A percentile compares a stretch with the other conserved stretches of the same genome.
These are phyloP conservation scores for Chaunax sp. DNA, from an alignment of 2,797 vertebrate species.

Conservation along the genomic window DNA sequence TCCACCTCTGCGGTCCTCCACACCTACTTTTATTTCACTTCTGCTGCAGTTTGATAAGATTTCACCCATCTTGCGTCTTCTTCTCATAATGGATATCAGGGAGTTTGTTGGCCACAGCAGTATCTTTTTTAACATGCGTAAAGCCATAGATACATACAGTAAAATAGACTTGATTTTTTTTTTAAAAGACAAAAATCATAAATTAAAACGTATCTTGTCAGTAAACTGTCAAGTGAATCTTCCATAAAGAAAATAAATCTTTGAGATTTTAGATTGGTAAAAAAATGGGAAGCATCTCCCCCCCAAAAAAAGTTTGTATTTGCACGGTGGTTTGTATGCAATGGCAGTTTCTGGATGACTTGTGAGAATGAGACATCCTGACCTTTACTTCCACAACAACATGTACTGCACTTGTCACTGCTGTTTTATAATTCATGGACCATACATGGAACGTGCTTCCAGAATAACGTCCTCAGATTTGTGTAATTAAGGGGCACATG, in stretches of 20 bases:
- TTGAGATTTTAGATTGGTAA: background rate
- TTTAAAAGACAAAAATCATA: slow-evolving; percentile 1
- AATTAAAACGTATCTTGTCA: background rate
- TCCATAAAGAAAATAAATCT: background rate
- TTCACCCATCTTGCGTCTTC: slow-evolving; percentile 34
- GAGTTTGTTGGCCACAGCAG: background rate
- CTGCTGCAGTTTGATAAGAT: slow-evolving; percentile 30
- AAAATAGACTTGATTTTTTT: background rate
- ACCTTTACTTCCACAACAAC: slow-evolving; percentile 70
- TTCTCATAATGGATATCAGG: slow-evolving; percentile 28
- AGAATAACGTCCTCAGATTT: slow-evolving; percentile 40
- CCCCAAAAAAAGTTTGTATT: background rate
- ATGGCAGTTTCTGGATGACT: slow-evolving; percentile 17
- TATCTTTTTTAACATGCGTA: background rate
- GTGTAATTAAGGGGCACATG: slow-evolving; percentile 43
- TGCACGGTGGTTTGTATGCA: slow-evolving; percentile 52
- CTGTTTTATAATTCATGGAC: slow-evolving; percentile 56
- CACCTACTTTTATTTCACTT: background rate
- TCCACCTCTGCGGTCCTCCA: slow-evolving; percentile 30
- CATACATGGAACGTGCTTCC: slow-evolving; percentile 23
- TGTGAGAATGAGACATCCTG: slow-evolving; percentile 49
- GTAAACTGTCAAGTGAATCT: background rate
- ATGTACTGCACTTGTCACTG: slow-evolving; percentile 55
- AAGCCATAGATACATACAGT: background rate
- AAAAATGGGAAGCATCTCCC: background rate